Base-by-base conservation (phyloP, 2,888 invertebrate genomes). In the Mimumesa dahlbomi region DNA sequence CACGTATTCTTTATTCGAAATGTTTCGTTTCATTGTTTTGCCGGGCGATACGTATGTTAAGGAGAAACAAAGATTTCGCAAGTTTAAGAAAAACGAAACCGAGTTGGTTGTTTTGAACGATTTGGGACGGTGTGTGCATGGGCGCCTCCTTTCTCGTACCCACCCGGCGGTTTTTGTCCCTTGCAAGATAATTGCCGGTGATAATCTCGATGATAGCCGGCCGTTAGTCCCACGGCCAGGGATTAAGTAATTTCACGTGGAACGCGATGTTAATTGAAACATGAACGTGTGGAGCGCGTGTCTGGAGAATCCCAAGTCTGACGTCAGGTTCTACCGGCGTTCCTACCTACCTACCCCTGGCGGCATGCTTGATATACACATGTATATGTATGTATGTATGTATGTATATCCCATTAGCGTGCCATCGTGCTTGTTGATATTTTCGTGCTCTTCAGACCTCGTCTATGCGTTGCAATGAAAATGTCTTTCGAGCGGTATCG, bases 181-280 rank as follows among this genome's bases (percentile, higher is more conserved):
- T 14, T 21, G 43, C 13, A n/a, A 43, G 34, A 34, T 56, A 46
- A 36, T 46, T 46, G 38, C 11, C 25, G n/a, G 13, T 14, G 65
- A 74, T 74, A 53, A 74, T 74, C 40, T 59, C 16, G 34, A 29
- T 18, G 58, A 69, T 73, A 69, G 57, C 46, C 31, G 42, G 66
- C 75, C 29, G 54, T 74, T 78, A 73, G 57, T 25, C 36, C 48
- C 63, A 42, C 43, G 53, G 40, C 56, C 45, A 50, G 34, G 66
- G 58, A 77, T 82, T 79, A 70, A 81, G 72, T 71, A 74, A 74
- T 82, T 75, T 75, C 69, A 67, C 68, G 70, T 70, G 71, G 77
- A 79, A 81, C 75, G 73, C 63, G 59, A 75, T 75, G 74, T 77
- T 82, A 82, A 83, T 82, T 83, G 80, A 81, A 82, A 78, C 73